Conservation (phyloP, 2,113 vertebrate genomes). For the Ranitomeya imitator region DNA sequence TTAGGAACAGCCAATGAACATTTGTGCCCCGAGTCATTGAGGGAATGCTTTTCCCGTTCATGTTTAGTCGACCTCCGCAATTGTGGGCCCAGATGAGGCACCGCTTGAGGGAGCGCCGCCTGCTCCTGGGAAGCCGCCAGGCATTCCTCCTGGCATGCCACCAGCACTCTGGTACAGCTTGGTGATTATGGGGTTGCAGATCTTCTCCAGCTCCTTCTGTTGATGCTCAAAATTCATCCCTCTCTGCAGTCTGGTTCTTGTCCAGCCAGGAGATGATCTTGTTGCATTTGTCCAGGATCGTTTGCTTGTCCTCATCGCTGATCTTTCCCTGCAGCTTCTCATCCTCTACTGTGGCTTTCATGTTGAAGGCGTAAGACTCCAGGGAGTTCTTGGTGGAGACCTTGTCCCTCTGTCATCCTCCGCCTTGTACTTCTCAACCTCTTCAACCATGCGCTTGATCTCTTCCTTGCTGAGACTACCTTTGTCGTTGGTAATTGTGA, state of each 20-base stretch:
- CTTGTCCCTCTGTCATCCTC: constrained; percentile 92
- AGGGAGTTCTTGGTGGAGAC: constrained; percentile 88
- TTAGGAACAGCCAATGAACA: constrained; percentile 62
- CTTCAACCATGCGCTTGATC: constrained; percentile 93
- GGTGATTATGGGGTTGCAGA: constrained; percentile 85
- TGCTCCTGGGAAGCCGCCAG: constrained; percentile 75
- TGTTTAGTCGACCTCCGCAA: constrained; percentile 83
- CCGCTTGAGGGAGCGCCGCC: constrained; percentile 77
- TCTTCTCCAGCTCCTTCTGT: constrained; percentile 93
- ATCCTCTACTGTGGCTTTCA: constrained; percentile 95
- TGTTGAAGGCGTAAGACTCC: constrained; percentile 92
- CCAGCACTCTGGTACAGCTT: constrained; percentile 83
- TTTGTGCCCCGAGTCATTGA: constrained; percentile 65
- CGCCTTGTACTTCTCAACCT: constrained; percentile 92
- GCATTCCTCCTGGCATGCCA: constrained; percentile 84
- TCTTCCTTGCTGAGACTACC: constrained; percentile 92
- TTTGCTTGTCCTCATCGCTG: constrained; percentile 90
- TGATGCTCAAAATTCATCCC: constrained; percentile 93
- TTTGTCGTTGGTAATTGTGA: constrained; percentile 94
- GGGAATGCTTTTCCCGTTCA: constrained; percentile 65
- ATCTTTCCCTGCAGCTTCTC: constrained; percentile 94
- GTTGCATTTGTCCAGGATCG: constrained; percentile 92
- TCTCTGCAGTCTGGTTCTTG: constrained; percentile 89
- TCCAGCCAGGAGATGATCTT: constrained; percentile 92
- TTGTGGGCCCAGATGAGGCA: constrained; percentile 83